phyloP scores from a whole-genome alignment of 2,888 invertebrate species.

The Aphrophora alni region DNA sequence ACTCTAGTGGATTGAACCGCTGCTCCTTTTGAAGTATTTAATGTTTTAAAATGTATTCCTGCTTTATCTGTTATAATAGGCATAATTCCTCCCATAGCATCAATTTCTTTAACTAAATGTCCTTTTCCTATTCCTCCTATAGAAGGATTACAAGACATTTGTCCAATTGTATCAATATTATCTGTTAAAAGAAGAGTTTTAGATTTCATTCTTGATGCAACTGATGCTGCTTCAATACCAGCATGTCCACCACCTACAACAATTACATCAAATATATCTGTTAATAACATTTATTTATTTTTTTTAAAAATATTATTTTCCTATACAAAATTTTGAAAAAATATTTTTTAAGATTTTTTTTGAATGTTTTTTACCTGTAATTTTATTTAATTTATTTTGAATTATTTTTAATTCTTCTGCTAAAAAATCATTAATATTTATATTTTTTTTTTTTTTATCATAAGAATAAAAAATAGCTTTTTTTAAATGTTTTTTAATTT shows the following conservation, averaged over 20 bases:
- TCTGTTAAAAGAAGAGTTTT: conserved; percentile 64
- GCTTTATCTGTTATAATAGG: conserved; percentile 54
- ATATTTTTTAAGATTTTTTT: too few relatives aligned
- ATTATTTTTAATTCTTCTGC: too few relatives aligned
- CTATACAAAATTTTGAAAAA: too few relatives aligned
- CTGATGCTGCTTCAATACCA: conserved; percentile 65
- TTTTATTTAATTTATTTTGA: too few relatives aligned
- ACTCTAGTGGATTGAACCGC: neutral
- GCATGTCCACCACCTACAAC: conserved; percentile 69
- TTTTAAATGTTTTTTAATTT: too few relatives aligned
- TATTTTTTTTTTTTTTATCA: too few relatives aligned
- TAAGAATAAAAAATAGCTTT: too few relatives aligned
- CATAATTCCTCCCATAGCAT: conserved; percentile 66
- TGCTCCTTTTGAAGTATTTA: neutral
- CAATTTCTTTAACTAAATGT: conserved; percentile 64
- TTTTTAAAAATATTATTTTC: too few relatives aligned
- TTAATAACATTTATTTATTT: too few relatives aligned
- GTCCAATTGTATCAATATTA: conserved; percentile 63
- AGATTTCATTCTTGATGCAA: conserved; percentile 63
- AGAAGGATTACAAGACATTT: conserved; percentile 69
- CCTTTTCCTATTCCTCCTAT: conserved; percentile 70
- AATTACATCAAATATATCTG: too few relatives aligned
- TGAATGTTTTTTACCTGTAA: too few relatives aligned
- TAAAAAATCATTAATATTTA: too few relatives aligned
- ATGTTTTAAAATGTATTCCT: neutral